These are phyloP conservation scores for Hydrolagus colliei DNA, from an alignment of 2,797 vertebrate genomes.

Conservation along the genomic window DNA sequence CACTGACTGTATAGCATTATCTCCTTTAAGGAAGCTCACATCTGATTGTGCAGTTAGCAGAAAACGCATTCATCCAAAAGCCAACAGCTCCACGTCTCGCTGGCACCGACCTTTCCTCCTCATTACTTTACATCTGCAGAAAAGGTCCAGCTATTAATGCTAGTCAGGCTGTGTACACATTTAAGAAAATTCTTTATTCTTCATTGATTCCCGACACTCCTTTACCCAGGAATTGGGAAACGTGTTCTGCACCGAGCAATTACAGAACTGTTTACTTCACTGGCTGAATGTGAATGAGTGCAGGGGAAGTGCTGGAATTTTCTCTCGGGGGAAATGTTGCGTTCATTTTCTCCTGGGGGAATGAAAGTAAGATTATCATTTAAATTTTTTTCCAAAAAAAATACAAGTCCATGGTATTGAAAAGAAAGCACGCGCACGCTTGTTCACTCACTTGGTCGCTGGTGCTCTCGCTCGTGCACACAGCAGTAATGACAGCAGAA, in stretches of 20 bases:
- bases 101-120: neutral
- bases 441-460: neutral
- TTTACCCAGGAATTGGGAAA: conserved; percentile 81
- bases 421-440: neutral
- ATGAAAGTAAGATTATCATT: conserved; percentile 54
- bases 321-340: conserved; percentile 62
- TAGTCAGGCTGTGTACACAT: conserved; percentile 73
- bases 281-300: conserved; percentile 76
- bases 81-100: neutral
- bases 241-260: conserved; percentile 90
- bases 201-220: conserved; percentile 78
- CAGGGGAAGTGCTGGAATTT: conserved; percentile 72
- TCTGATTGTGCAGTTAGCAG: neutral
- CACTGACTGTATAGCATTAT: neutral
- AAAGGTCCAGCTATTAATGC: conserved; percentile 68
- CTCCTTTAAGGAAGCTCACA: neutral
- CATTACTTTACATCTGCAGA: conserved; percentile 65
- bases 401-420: neutral
- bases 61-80: neutral
- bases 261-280: conserved; percentile 92
- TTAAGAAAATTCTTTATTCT: conserved; percentile 83
- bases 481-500: too few relatives aligned
- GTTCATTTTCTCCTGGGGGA: conserved; percentile 71
- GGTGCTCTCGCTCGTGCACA: too few relatives aligned
- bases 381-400: neutral